Evolutionary conservation across 2,888 invertebrate species (phyloP).

Genomic region (Neoscelio sp.): DNA sequence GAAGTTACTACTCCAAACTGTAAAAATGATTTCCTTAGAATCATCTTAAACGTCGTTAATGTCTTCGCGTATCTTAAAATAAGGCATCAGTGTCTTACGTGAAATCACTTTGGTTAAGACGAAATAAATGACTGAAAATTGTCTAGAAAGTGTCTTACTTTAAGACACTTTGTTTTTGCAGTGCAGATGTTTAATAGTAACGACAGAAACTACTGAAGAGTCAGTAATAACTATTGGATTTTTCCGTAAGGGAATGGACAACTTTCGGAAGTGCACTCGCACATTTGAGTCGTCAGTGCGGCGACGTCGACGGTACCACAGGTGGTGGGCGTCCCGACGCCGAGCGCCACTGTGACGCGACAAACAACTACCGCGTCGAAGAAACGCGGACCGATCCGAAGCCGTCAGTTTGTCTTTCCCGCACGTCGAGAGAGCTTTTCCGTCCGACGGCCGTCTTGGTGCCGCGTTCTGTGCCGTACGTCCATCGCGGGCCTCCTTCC

Average conservation of each 20-base stretch:
- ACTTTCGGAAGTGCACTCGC: constrained; percentile 29
- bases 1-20: too few species aligned
- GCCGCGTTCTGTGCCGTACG: constrained; percentile 16
- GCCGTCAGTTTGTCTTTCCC: constrained; percentile 68
- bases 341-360: constrained; percentile 74
- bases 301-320: constrained; percentile 73
- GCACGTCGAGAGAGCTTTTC: constrained; percentile 63
- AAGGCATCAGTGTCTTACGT: too few species aligned
- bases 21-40: too few species aligned
- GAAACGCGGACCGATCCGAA: constrained; percentile 60
- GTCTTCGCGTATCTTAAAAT: too few species aligned
- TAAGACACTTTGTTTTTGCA: too few species aligned
- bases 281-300: constrained; percentile 54
- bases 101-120: too few species aligned
- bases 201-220: too few species aligned
- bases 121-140: too few species aligned
- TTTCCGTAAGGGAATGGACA: too few species aligned
- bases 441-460: constrained; percentile 47
- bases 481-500: not conserved
- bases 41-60: too few species aligned
- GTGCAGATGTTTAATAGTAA: constrained; percentile 20
- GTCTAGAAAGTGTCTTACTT: too few species aligned
- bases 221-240: too few species aligned
- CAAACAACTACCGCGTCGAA: constrained; percentile 71
- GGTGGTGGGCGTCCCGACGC: constrained; percentile 79